Conservation (phyloP, 2,888 invertebrate genomes). For the Spisula subtruncata region DNA sequence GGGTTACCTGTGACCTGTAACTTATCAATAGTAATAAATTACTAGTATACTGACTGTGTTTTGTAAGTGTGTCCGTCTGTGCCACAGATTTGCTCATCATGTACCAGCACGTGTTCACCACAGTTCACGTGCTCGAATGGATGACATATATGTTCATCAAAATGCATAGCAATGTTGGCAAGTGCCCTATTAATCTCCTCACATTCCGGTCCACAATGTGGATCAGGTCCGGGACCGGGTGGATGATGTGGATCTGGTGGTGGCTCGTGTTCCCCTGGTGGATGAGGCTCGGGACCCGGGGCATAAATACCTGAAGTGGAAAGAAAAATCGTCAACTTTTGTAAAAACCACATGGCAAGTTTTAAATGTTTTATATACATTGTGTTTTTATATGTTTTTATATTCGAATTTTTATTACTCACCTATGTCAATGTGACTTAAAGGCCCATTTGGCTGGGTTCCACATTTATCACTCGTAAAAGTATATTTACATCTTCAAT, state of each 20-base stretch:
- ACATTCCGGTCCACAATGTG: not conserved
- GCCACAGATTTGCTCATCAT: conserved; percentile 29
- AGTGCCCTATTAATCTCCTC: not conserved
- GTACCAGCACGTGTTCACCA: not conserved
- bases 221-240: not conserved
- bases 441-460: too few relatives aligned
- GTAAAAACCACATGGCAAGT: not conserved
- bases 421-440: too few relatives aligned
- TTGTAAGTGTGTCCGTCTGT: conserved; percentile 2
- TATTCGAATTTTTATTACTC: too few relatives aligned
- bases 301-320: not conserved
- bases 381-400: too few relatives aligned
- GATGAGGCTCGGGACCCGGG: not conserved
- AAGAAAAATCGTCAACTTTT: not conserved
- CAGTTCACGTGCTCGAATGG: conserved; percentile 24
- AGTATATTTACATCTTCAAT: not conserved
- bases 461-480: too few relatives aligned
- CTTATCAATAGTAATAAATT: too few relatives aligned
- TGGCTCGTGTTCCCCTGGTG: not conserved
- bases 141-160: conserved; percentile 31
- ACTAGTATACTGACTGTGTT: not conserved
- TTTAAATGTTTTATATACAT: too few relatives aligned
- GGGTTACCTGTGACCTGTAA: too few relatives aligned
- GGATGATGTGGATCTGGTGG: not conserved
- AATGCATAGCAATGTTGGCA: not conserved